Evolutionary conservation across 2,888 invertebrate species (phyloP).

Genomic region (Patella depressa): DNA sequence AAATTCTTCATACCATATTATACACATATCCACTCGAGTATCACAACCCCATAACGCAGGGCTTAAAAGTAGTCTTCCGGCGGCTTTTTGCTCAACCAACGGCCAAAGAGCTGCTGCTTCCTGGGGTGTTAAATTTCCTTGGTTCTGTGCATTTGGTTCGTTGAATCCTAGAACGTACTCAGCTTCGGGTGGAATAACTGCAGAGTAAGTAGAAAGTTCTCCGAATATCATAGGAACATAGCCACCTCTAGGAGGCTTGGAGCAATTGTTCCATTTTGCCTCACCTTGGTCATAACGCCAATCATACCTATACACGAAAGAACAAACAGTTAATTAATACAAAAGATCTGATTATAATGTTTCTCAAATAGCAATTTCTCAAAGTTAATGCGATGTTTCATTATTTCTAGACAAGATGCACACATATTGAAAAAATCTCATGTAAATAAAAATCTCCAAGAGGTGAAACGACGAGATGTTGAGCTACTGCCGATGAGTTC

Average conservation of each 20-base stretch:
- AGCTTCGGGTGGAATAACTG: constrained; percentile 27
- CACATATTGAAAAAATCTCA: no score
- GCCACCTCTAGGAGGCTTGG: constrained; percentile 17
- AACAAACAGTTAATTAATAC: no score
- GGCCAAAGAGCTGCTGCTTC: constrained; percentile 44
- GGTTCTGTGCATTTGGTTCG: constrained; percentile 46
- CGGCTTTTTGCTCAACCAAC: constrained; percentile 32
- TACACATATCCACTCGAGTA: background rate
- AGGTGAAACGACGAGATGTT: no score
- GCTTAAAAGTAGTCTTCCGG: constrained; percentile 3
- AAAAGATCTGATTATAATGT: no score
- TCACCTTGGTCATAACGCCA: constrained; percentile 23
- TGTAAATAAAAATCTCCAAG: no score
- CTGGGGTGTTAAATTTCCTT: constrained; percentile 43
- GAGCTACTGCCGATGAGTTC: no score
- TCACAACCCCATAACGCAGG: constrained; percentile 14
- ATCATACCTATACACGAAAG: constrained; percentile 30
- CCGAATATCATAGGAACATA: constrained; percentile 51
- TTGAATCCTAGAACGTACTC: constrained; percentile 46
- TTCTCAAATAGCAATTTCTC: no score
- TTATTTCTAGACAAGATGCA: no score
- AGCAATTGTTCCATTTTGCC: constrained; percentile 24
- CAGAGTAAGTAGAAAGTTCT: background rate
- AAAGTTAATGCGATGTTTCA: no score
- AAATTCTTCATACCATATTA: constrained; percentile 14